phyloP scores from a whole-genome alignment of 2,797 vertebrate genomes.

The Sebastes itinus region DNA sequence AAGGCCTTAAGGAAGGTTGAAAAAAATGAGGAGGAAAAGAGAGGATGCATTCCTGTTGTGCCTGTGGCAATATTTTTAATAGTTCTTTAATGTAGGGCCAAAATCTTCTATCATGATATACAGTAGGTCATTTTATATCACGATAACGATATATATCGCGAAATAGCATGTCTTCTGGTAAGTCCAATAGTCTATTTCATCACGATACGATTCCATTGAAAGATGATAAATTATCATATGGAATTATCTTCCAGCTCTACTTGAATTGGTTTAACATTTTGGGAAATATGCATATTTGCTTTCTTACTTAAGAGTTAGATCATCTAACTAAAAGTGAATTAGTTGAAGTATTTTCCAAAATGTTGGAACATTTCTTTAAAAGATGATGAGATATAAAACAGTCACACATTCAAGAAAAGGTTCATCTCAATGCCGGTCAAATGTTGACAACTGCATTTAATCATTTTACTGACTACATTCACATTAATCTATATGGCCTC shows the following conservation, averaged over 20 bases:
- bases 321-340: neutral
- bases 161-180: too few species aligned
- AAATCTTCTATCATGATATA: too few species aligned
- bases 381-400: neutral
- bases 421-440: neutral
- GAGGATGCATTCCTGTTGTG: neutral
- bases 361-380: neutral
- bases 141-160: accelerated
- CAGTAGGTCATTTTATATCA: too few species aligned
- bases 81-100: neutral
- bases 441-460: neutral
- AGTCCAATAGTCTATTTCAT: too few species aligned
- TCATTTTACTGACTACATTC: neutral
- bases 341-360: neutral
- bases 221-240: too few species aligned
- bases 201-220: too few species aligned
- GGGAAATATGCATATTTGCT: neutral
- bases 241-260: too few species aligned
- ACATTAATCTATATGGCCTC: neutral
- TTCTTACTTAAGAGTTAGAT: neutral
- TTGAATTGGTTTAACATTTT: neutral
- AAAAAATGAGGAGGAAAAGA: neutral
- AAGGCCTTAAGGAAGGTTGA: neutral
- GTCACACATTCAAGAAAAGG: neutral
- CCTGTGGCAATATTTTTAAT: neutral